Evolutionary conservation across 1,140 invertebrate genomes (phyloP).

Genomic region (Drosophila auraria): DNA sequence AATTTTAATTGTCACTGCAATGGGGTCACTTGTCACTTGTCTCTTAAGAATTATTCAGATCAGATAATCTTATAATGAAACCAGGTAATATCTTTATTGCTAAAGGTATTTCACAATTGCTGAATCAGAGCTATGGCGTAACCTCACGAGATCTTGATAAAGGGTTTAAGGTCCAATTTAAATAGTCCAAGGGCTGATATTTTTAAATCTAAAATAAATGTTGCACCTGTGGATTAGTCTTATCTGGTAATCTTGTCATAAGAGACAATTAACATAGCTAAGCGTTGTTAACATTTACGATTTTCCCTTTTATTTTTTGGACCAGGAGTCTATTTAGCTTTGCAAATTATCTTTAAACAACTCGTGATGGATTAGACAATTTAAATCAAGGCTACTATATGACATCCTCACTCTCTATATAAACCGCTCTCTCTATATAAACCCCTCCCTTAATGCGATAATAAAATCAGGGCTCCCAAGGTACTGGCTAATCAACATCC

Average conservation of each 20-base stretch:
- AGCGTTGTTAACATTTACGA: too few relatives aligned
- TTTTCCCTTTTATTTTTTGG: too few relatives aligned
- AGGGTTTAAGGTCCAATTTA: neutral
- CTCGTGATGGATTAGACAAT: neutral
- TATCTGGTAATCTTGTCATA: conserved; percentile 4
- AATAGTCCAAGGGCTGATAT: neutral
- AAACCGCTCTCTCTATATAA: too few relatives aligned
- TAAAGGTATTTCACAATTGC: neutral
- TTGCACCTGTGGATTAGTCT: neutral
- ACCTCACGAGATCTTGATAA: neutral
- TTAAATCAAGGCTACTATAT: too few relatives aligned
- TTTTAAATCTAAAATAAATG: too few relatives aligned
- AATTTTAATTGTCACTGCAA: too few relatives aligned
- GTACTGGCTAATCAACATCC: neutral
- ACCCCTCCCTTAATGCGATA: neutral
- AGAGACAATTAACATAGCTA: neutral
- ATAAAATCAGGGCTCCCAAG: conserved; percentile 3
- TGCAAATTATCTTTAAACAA: too few relatives aligned
- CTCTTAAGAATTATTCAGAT: too few relatives aligned
- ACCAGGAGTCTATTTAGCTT: neutral
- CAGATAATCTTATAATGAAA: too few relatives aligned
- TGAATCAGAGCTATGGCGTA: neutral
- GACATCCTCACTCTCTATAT: too few relatives aligned
- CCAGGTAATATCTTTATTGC: neutral
- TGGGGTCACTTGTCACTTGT: too few relatives aligned